Conservation (phyloP, 1,140 invertebrate species). For the Sycophaga agraensis region DNA sequence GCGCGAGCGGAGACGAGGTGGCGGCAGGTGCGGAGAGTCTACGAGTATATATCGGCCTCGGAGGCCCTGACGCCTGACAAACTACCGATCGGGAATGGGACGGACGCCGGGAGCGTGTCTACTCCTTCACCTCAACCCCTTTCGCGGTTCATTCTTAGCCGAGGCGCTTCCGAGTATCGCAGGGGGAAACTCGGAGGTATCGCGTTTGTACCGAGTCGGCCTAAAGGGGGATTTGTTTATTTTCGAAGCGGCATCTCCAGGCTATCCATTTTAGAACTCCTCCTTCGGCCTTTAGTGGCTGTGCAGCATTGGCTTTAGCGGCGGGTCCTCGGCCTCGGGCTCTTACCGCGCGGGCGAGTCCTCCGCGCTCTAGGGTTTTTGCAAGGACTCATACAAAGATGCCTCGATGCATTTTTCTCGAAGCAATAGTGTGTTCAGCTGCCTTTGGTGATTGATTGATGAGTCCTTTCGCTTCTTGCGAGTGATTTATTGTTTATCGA, state of each 20-base stretch:
- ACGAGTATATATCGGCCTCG: not conserved
- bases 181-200: not conserved
- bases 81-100: constrained; percentile 47
- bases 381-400: too few relatives aligned
- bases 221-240: not conserved
- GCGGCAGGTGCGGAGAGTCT: constrained; percentile 41
- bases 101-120: constrained; percentile 26
- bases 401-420: too few relatives aligned
- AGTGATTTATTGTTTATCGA: too few relatives aligned
- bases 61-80: constrained; percentile 41
- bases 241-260: not conserved
- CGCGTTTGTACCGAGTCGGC: not conserved
- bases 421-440: too few relatives aligned
- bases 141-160: constrained; percentile 17
- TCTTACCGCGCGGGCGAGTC: too few relatives aligned
- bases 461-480: too few relatives aligned
- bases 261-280: too few relatives aligned
- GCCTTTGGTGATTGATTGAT: too few relatives aligned
- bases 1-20: constrained; percentile 31
- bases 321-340: too few relatives aligned
- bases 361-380: too few relatives aligned
- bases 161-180: not conserved
- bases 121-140: not conserved
- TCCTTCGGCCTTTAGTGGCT: too few relatives aligned
- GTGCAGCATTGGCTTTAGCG: too few relatives aligned